Evolutionary conservation across 2,113 vertebrate genomes (phyloP), one percentile per base, ranked within the genome.

Genomic region (Australoheros scitulus): DNA sequence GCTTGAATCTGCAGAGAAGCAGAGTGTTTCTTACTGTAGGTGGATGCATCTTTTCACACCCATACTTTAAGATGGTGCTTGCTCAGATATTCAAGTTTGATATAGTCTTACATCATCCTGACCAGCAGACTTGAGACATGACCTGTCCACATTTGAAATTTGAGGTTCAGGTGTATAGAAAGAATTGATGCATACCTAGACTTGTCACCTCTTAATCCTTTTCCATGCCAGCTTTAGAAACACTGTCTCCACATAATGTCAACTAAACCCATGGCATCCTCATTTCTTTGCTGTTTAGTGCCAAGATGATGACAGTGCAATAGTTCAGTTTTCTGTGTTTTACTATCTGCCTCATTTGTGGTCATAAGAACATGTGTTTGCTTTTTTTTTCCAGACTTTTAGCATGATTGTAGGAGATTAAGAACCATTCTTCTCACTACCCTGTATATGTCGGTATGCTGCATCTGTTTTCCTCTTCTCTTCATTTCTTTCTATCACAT

Each of bases 261-360:
- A 55, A 61, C 74, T 61, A 70, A 81, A 85, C 61, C 84, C 17
- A 58, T 86, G 79, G 77, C 61, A 81, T 86, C 72, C 41, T 75
- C 60, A 81, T 70, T 85, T 72, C 61, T 38, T 61, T 38, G 55
- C 61, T 80, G 22, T 87, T 14, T 83, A 2, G 3, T 80, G 65
- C 55, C 34, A 38, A 43, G 34, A 58, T 68, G 80, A 80, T 83
- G 64, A 76, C 61, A 63, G 18, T 74, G 57, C 36, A 83, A 72
- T 81, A 59, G 11, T 86, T 57, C 59, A 61, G 7, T 64, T 85
- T 82, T 77, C 41, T 76, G 4, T 3, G 4, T 9, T 14, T 60
- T 43, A 84, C 58, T 18, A 72, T 56, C 11, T 34, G 59, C 55
- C 5, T 60, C 13, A 13, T 36, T 65, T 59, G 17, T 79, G 18